Evolutionary conservation across 1,140 invertebrate species (phyloP).

Genomic region (Procambarus clarkii): DNA sequence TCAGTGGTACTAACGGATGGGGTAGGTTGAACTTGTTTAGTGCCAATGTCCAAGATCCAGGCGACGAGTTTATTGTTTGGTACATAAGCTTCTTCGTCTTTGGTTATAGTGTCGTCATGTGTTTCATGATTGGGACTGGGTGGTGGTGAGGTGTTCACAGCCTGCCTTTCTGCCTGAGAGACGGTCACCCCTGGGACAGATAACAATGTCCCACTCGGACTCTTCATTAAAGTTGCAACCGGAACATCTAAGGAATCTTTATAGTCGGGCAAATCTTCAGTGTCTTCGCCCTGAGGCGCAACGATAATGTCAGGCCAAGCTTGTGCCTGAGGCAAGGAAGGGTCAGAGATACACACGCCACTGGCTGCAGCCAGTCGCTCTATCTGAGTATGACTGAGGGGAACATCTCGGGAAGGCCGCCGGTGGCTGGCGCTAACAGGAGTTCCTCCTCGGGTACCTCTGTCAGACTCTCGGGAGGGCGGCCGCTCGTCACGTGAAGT

Average conservation of each 20-base stretch:
- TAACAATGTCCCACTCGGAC: conserved; percentile 51
- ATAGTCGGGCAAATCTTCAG: conserved; percentile 31
- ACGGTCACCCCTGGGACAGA: conserved; percentile 49
- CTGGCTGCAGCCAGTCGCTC: conserved; percentile 20
- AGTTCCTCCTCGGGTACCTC: conserved; percentile 20
- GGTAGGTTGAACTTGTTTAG: not conserved
- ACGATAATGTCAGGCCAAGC: conserved; percentile 64
- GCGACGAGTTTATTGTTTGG: conserved; percentile 51
- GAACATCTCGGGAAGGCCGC: conserved; percentile 60
- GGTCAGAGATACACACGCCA: conserved; percentile 20
- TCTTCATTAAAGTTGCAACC: conserved; percentile 49
- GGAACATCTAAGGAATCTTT: conserved; percentile 56
- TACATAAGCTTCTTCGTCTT: conserved; percentile 17
- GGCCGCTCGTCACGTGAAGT: conserved; percentile 44
- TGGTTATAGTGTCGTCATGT: not conserved
- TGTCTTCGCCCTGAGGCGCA: conserved; percentile 35
- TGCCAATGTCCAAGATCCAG: conserved; percentile 64
- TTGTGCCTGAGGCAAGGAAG: conserved; percentile 8
- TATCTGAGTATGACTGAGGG: conserved; percentile 43
- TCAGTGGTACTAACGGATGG: conserved; percentile 29
- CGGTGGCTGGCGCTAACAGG: conserved; percentile 3
- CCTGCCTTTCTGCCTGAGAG: not conserved
- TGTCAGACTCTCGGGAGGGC: conserved; percentile 41
- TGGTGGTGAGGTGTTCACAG: not conserved
- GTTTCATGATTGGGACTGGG: not conserved